Evolutionary conservation across 1,140 invertebrate species (phyloP).

Genomic region (Glossosoma conforme): DNA sequence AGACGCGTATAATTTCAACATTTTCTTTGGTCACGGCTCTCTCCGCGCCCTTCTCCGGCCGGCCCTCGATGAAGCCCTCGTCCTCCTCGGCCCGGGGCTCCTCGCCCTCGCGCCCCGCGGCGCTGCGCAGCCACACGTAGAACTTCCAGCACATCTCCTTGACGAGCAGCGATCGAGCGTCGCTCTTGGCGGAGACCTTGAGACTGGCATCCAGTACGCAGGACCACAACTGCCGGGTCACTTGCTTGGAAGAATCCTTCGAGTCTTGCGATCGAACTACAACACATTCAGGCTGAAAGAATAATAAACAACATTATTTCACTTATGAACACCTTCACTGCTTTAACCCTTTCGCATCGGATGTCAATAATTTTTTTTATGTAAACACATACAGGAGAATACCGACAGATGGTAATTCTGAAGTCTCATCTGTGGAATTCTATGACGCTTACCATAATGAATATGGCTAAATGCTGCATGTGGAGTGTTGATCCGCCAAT

Average conservation of each 20-base stretch:
- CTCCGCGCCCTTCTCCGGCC: not conserved
- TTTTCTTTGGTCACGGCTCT: conserved; percentile 11
- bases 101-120: not conserved
- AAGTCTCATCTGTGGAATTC: too few relatives aligned
- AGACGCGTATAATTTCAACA: conserved; percentile 9
- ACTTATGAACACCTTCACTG: too few relatives aligned
- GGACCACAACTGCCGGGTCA: conserved; percentile 17
- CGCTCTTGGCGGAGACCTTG: conserved; percentile 15
- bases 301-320: too few relatives aligned
- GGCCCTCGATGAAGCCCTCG: conserved; percentile 2
- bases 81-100: conserved; percentile 1
- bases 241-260: not conserved
- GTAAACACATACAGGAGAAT: too few relatives aligned
- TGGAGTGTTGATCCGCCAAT: too few relatives aligned
- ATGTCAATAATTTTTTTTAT: too few relatives aligned
- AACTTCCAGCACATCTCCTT: conserved; percentile 19
- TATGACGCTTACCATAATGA: too few relatives aligned
- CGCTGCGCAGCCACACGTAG: conserved; percentile 16
- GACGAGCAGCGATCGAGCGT: conserved; percentile 16
- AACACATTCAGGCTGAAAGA: too few relatives aligned
- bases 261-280: too few relatives aligned
- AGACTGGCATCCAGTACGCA: conserved; percentile 19
- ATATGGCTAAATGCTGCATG: too few relatives aligned
- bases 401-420: too few relatives aligned
- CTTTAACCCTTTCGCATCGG: too few relatives aligned